Evolutionary conservation across 2,113 vertebrate genomes (phyloP), one percentile per base, ranked within the genome.

Genomic region (Conger conger): DNA sequence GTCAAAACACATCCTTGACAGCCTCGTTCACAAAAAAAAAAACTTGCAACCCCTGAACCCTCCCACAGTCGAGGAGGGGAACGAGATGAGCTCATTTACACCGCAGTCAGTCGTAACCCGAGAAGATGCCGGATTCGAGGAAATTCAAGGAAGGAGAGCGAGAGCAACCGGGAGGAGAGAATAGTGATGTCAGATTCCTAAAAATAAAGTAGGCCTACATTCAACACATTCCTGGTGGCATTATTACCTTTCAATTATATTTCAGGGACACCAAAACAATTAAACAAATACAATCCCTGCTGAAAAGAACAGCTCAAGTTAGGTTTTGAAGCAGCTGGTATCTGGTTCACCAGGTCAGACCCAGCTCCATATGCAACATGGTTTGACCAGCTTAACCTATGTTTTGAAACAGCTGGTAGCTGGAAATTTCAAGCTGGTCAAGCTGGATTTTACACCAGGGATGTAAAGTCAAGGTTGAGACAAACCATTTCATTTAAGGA

Each of bases 31-130:
- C 45, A 76, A 23, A 80, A 38, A 78, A 78, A 37, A 23, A 78
- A 36, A 78, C 30, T 78, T 4, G 16, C 33, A 37, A 38, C n/a
- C 68, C 68, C 68, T 73, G 76, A 36, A 37, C 76, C 18, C 83
- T 90, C 87, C 60, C 63, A 76, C 30, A 3, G 80, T 36, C 9
- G 60, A 86, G 63, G 23, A 86, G 78, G 87, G 81, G 87, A 54
- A 68, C 76, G 78, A 35, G 53, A 60, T 79, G 79, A 36, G 42
- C 54, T 85, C 86, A 90, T 90, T 88, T 88, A 82, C 80, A 73
- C 76, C 38, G 85, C 84, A 86, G 84, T 87, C 81, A 83, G 50
- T 40, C 82, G 86, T 76, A 83, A 77, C 54, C 54, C 36, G 78
- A 86, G 23, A 33, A 45, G 45, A 84, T 16, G 63, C 79, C 81